These are phyloP conservation scores for Hapalemur alaotrensis DNA, from an alignment of 2,797 vertebrate species.

Conservation along the genomic window DNA sequence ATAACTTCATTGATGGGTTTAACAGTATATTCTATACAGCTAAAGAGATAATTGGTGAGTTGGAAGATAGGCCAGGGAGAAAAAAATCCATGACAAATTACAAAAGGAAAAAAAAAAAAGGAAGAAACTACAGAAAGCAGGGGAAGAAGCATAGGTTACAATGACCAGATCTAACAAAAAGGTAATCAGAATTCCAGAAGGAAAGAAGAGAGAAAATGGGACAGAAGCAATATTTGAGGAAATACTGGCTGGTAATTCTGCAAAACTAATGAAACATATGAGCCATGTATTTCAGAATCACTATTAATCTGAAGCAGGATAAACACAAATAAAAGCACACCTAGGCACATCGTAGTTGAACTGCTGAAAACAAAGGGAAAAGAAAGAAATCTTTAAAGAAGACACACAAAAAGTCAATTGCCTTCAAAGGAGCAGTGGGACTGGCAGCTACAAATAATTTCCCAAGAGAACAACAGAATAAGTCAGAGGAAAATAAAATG, in stretches of 20 bases:
- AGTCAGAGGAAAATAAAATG: conserved; percentile 17
- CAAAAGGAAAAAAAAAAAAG: background rate
- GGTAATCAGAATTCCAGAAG: background rate
- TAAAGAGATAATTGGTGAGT: background rate
- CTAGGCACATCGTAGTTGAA: background rate
- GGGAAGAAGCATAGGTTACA: background rate
- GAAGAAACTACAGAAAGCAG: background rate
- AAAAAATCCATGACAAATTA: background rate
- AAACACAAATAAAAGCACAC: background rate
- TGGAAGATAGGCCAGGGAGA: background rate
- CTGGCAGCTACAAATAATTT: background rate
- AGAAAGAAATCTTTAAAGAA: background rate
- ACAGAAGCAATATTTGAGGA: background rate
- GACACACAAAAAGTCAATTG: background rate
- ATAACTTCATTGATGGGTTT: background rate
- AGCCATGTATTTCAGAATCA: background rate
- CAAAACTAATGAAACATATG: background rate
- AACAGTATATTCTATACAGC: background rate
- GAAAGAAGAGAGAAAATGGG: background rate
- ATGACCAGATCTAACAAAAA: background rate
- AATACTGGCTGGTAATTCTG: background rate
- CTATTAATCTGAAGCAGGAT: background rate
- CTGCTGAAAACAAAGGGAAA: background rate
- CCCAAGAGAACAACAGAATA: background rate
- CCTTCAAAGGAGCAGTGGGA: background rate